phyloP scores from a whole-genome alignment of 2,113 vertebrate species.

The Danionella cerebrum region DNA sequence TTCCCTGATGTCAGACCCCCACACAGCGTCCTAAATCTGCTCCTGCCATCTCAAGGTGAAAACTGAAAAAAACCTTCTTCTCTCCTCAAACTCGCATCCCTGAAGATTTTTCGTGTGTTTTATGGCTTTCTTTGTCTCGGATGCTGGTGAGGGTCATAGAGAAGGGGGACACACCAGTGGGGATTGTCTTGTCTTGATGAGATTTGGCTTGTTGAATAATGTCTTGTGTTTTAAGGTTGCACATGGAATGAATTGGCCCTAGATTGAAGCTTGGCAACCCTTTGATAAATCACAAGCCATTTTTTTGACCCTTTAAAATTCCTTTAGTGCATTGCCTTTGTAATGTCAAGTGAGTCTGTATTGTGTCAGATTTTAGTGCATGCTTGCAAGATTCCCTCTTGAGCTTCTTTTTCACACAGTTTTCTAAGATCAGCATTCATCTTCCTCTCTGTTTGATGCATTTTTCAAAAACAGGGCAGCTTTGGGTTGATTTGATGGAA shows the following conservation, averaged over 20 bases:
- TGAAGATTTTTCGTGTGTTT: not conserved
- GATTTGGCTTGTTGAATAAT: not conserved
- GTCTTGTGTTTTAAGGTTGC: not conserved
- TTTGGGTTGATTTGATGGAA: slow-evolving; percentile 23
- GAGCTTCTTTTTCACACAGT: not conserved
- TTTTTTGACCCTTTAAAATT: slow-evolving; percentile 8
- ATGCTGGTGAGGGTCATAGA: not conserved
- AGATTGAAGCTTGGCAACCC: not conserved
- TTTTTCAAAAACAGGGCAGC: slow-evolving; percentile 13
- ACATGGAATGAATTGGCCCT: not conserved
- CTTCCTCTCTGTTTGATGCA: slow-evolving; percentile 4
- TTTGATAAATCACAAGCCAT: not conserved
- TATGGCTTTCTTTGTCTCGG: not conserved
- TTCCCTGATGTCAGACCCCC: not conserved
- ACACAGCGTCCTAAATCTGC: slow-evolving; percentile 9
- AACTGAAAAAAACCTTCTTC: slow-evolving; percentile 28
- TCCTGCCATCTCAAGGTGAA: slow-evolving; percentile 34
- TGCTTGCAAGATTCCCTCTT: not conserved
- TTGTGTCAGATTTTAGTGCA: not conserved
- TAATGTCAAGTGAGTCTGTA: not conserved
- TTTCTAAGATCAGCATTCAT: not conserved
- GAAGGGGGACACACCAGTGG: not conserved
- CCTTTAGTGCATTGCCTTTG: not conserved
- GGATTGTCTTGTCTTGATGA: not conserved
- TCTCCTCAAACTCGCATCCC: not conserved